Evolutionary conservation across 2,888 invertebrate species (phyloP).

Genomic region (Coenonympha arcania): DNA sequence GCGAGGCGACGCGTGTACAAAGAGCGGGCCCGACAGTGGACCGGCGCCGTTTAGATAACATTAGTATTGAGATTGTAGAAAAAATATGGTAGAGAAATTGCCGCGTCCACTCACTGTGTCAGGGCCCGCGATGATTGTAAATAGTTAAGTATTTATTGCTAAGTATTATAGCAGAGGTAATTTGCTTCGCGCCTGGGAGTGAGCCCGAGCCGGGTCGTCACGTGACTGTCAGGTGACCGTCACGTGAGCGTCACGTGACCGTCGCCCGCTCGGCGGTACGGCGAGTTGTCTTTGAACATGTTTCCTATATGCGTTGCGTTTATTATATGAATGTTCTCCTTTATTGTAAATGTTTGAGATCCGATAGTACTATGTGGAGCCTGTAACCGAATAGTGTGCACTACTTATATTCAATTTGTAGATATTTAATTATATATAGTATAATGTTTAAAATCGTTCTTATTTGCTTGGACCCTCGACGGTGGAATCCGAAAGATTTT

Average conservation of each 20-base stretch:
- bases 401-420: constrained; percentile 71
- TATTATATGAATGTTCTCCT: constrained; percentile 71
- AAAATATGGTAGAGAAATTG: constrained; percentile 32
- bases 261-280: constrained; percentile 29
- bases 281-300: constrained; percentile 60
- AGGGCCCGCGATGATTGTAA: constrained; percentile 45
- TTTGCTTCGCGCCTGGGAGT: constrained; percentile 62
- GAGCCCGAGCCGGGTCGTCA: constrained; percentile 1
- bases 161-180: constrained; percentile 53
- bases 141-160: constrained; percentile 66
- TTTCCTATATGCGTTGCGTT: constrained; percentile 71
- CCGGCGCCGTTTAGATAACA: constrained; percentile 17
- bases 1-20: constrained; percentile 32
- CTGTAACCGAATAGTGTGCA: constrained; percentile 63
- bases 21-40: constrained; percentile 18
- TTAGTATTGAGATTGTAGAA: constrained; percentile 24
- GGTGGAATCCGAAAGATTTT: constrained; percentile 55
- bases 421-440: constrained; percentile 75
- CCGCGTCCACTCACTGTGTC: constrained; percentile 23
- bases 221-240: constrained; percentile 3
- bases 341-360: constrained; percentile 71
- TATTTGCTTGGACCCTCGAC: constrained; percentile 62
- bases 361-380: constrained; percentile 52
- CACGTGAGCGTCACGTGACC: background rate
- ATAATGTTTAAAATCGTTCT: constrained; percentile 71